A percentile compares a stretch with the other conserved stretches of the same genome.
Conservation (phyloP, 2,797 vertebrate genomes). For the Danio aesculapii region DNA sequence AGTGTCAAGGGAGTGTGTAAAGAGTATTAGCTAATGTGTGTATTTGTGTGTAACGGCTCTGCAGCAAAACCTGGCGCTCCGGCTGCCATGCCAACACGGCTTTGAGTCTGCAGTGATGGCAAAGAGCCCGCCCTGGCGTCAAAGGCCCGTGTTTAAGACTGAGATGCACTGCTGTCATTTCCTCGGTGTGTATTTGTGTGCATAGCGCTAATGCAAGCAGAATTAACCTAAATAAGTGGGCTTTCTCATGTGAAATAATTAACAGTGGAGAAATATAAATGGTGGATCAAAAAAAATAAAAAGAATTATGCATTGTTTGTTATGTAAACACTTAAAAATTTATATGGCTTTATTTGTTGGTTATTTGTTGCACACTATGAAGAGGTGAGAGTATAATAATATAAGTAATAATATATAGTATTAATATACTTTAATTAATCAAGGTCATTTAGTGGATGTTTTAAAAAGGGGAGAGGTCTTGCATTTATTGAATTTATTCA, state of each 20-base stretch:
- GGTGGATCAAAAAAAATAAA: background rate
- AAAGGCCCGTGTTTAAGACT: conserved; percentile 1
- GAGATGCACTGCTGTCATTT: background rate
- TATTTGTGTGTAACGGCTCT: conserved; percentile 17
- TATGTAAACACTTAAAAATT: conserved; percentile 7
- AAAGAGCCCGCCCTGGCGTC: background rate
- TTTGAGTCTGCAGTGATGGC: conserved; percentile 22
- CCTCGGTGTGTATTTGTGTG: background rate
- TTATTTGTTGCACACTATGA: background rate
- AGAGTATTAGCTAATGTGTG: conserved; percentile 42
- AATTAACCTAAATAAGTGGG: conserved; percentile 22
- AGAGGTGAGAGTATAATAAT: background rate
- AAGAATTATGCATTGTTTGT: conserved; percentile 6
- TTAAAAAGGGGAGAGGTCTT: no score
- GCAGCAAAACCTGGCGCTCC: background rate
- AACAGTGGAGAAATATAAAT: background rate
- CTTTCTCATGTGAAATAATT: conserved; percentile 15
- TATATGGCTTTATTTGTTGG: background rate
- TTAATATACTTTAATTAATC: no score
- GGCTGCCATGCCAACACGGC: conserved; percentile 14
- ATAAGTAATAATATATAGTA: no score
- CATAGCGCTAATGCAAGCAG: conserved; percentile 19
- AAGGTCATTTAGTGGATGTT: no score
- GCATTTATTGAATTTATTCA: no score
- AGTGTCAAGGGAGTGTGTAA: conserved; percentile 41